These are phyloP conservation scores for Biston stratarius DNA, from an alignment of 2,888 invertebrate species.

Conservation along the genomic window DNA sequence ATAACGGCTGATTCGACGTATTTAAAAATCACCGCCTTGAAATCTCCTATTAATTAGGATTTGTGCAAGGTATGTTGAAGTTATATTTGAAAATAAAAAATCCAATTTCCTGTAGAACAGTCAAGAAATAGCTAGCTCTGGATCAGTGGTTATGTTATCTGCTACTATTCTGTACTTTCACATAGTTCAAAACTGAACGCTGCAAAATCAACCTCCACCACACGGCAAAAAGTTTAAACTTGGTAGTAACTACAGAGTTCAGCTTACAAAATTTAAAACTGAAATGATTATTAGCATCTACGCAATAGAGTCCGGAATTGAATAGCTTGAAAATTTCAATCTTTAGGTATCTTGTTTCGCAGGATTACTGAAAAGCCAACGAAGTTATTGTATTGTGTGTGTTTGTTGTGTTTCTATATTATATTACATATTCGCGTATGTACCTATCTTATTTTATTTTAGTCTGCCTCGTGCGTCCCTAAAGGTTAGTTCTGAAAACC, in stretches of 20 bases:
- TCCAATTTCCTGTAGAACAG: slow-evolving; percentile 15
- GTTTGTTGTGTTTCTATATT: too few relatives aligned
- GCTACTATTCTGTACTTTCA: slow-evolving; percentile 3
- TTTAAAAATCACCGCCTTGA: too few relatives aligned
- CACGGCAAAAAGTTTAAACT: not conserved
- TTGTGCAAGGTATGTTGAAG: not conserved
- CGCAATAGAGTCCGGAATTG: slow-evolving; percentile 2
- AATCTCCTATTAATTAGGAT: too few relatives aligned
- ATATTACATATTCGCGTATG: too few relatives aligned
- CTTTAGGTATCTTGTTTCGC: not conserved
- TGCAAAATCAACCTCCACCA: not conserved
- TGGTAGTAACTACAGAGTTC: not conserved
- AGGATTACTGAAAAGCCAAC: slow-evolving; percentile 18
- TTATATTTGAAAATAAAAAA: not conserved
- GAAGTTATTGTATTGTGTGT: slow-evolving; percentile 16
- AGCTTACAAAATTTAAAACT: not conserved
- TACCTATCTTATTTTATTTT: too few relatives aligned
- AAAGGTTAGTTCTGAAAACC: too few relatives aligned
- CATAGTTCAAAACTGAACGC: not conserved
- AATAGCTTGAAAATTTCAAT: not conserved
- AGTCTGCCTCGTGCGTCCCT: too few relatives aligned
- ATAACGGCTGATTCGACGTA: too few relatives aligned
- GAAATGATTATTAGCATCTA: not conserved
- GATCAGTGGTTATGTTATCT: slow-evolving; percentile 14
- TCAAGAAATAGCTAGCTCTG: not conserved